Conservation (phyloP, 2,797 vertebrate genomes). For the Furcifer pardalis region DNA sequence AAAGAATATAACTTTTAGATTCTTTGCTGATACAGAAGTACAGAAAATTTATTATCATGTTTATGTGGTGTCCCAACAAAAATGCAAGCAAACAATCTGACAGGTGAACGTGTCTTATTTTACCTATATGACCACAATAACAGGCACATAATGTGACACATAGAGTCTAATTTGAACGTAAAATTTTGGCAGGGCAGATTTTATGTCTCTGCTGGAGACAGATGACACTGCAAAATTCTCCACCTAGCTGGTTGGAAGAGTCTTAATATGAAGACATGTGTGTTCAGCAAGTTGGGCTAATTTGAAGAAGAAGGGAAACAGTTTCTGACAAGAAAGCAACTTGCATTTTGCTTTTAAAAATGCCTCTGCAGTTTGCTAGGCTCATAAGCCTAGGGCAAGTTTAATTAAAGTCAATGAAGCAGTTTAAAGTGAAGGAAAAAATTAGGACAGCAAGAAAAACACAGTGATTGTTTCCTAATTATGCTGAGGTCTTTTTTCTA, state of each 20-base stretch:
- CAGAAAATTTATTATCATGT: neutral
- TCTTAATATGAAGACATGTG: neutral
- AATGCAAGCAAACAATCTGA: neutral
- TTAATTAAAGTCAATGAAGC: conserved; percentile 82
- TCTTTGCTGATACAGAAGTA: neutral
- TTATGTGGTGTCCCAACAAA: neutral
- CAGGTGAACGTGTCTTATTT: neutral
- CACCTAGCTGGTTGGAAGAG: neutral
- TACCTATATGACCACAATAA: neutral
- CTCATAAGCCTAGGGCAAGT: conserved; percentile 78
- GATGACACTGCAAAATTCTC: neutral
- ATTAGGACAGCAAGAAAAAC: conserved; percentile 76
- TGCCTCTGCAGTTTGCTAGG: conserved; percentile 71
- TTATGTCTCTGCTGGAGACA: neutral
- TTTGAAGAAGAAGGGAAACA: conserved; percentile 37
- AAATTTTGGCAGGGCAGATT: neutral
- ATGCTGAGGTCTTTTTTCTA: conserved; percentile 69
- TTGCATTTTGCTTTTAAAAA: conserved; percentile 60
- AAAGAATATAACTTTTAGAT: neutral
- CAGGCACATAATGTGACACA: neutral
- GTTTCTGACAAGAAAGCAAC: conserved; percentile 66
- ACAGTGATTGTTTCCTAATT: conserved; percentile 79
- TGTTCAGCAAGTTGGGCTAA: conserved; percentile 12
- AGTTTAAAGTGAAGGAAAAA: conserved; percentile 78
- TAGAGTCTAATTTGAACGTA: neutral